phyloP scores from a whole-genome alignment of 2,797 vertebrate species.

The Enteromius anoplus region DNA sequence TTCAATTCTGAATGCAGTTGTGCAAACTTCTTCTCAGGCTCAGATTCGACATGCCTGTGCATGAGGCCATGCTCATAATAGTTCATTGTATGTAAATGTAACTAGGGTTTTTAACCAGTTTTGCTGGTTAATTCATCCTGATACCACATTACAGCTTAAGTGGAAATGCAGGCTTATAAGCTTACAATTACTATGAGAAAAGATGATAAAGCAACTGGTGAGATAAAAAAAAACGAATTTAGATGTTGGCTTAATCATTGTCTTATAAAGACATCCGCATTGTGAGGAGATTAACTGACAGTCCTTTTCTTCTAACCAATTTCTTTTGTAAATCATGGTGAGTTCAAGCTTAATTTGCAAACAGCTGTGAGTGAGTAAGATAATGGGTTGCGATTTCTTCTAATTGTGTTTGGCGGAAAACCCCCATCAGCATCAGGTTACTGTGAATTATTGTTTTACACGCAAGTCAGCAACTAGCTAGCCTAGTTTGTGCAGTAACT shows the following conservation, averaged over 20 bases:
- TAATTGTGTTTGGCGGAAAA: neutral
- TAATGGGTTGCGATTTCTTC: neutral
- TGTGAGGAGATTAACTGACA: neutral
- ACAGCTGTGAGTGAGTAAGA: neutral
- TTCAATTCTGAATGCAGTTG: neutral
- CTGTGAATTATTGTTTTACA: neutral
- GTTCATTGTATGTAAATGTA: neutral
- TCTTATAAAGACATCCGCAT: neutral
- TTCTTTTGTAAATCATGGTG: neutral
- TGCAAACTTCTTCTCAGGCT: neutral
- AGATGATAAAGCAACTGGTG: neutral
- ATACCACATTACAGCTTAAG: neutral
- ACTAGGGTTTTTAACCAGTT: neutral
- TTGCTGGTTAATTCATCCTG: neutral
- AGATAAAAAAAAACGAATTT: neutral
- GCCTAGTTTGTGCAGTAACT: neutral
- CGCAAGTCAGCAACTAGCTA: neutral
- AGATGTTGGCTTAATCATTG: neutral
- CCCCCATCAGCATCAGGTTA: neutral
- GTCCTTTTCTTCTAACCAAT: neutral
- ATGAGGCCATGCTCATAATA: neutral
- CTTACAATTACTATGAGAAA: neutral
- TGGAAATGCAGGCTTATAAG: neutral
- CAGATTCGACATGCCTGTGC: neutral
- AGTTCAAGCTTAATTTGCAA: neutral